Evolutionary conservation across 2,888 invertebrate genomes (phyloP).

Genomic region (Ormyrus nitidulus): DNA sequence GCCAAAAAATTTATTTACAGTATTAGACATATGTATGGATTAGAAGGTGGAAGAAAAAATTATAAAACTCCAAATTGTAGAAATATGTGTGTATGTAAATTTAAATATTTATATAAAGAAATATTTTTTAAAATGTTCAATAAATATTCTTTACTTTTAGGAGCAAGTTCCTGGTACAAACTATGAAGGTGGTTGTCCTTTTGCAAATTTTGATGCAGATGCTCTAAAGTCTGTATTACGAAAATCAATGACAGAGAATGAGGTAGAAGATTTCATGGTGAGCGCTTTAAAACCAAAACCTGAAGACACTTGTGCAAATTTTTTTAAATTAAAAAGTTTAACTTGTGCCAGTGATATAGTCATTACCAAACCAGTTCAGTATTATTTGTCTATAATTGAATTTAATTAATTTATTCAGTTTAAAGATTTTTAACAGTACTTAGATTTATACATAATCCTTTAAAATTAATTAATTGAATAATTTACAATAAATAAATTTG

Average conservation of each 20-base stretch:
- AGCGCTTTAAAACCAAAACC: conserved; percentile 60
- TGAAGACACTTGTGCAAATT: conserved; percentile 64
- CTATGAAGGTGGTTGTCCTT: conserved; percentile 81
- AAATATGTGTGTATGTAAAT: conserved; percentile 78
- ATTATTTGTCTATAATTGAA: conserved; percentile 63
- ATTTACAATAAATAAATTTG: conserved; percentile 24
- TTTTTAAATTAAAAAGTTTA: conserved; percentile 62
- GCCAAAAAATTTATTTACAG: conserved; percentile 81
- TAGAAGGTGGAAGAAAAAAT: conserved; percentile 81
- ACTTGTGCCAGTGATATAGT: conserved; percentile 55
- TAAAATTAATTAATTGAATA: conserved; percentile 20
- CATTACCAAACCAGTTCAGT: conserved; percentile 68
- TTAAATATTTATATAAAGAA: not conserved
- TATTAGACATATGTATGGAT: conserved; percentile 84
- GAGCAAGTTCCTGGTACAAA: conserved; percentile 71
- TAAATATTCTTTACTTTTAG: conserved; percentile 60
- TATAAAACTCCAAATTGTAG: conserved; percentile 80
- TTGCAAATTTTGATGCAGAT: conserved; percentile 78
- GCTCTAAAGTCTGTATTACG: conserved; percentile 67
- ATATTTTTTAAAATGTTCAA: conserved; percentile 8
- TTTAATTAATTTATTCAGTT: conserved; percentile 50
- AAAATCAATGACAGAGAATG: conserved; percentile 53
- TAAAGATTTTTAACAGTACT: too few relatives aligned
- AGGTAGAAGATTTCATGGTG: conserved; percentile 61
- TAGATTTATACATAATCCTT: too few relatives aligned